Evolutionary conservation across 1,140 invertebrate species (phyloP).

Genomic region (Drosophila biarmipes): DNA sequence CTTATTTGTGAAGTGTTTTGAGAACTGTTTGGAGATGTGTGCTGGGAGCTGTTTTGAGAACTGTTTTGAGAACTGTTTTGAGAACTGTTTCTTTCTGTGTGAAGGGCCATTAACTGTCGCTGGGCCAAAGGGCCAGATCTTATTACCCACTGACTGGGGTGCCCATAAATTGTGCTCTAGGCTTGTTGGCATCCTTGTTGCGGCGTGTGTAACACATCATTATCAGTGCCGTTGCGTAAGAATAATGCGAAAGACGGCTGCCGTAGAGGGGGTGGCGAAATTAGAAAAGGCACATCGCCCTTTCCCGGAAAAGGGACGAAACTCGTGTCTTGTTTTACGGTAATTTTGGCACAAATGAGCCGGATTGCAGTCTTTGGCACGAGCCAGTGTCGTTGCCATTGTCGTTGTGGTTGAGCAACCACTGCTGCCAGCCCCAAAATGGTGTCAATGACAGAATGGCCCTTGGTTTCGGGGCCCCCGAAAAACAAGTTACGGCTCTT

Average conservation of each 20-base stretch:
- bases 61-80: too few relatives aligned
- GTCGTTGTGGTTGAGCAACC: conserved; percentile 45
- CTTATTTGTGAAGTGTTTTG: too few relatives aligned
- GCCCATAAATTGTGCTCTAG: conserved; percentile 50
- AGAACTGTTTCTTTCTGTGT: too few relatives aligned
- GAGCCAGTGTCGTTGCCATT: conserved; percentile 18
- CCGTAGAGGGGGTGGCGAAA: conserved; percentile 18
- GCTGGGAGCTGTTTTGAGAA: too few relatives aligned
- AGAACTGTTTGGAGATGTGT: too few relatives aligned
- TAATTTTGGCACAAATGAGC: conserved; percentile 64
- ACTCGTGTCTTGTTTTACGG: conserved; percentile 55
- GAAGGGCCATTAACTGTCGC: conserved; percentile 19
- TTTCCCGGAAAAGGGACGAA: conserved; percentile 12
- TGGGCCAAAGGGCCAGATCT: conserved; percentile 42
- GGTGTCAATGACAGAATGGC: conserved; percentile 71
- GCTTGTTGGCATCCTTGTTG: conserved; percentile 10
- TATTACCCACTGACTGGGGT: conserved; percentile 54
- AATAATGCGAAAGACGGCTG: conserved; percentile 27
- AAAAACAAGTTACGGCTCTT: conserved; percentile 17
- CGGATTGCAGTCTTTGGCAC: conserved; percentile 47
- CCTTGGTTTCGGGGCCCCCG: conserved; percentile 13
- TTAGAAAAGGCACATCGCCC: conserved; percentile 16
- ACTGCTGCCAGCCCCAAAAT: conserved; percentile 50
- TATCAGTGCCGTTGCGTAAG: conserved; percentile 62
- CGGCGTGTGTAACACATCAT: conserved; percentile 64